These are phyloP conservation scores for Epicampocera succincta DNA, from an alignment of 2,888 invertebrate species.

Conservation along the genomic window DNA sequence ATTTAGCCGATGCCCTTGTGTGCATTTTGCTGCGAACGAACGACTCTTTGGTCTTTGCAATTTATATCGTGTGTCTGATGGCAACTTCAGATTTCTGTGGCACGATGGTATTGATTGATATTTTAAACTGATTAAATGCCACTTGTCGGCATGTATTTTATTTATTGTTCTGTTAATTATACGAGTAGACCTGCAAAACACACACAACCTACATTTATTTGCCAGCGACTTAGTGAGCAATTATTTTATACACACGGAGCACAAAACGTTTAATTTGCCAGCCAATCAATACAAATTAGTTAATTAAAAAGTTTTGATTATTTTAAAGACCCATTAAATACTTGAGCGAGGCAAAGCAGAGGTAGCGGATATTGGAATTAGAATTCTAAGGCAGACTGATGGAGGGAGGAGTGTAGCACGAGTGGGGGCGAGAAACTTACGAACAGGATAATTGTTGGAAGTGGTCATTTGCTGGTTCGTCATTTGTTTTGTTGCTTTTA, in stretches of 20 bases:
- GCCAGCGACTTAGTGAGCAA: constrained; percentile 27
- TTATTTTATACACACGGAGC: constrained; percentile 10
- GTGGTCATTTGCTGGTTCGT: not conserved
- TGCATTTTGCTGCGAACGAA: constrained; percentile 7
- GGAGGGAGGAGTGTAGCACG: not conserved
- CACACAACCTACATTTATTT: not conserved
- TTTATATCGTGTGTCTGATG: constrained; percentile 62
- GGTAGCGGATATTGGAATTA: not conserved
- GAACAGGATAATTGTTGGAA: not conserved
- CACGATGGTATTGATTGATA: constrained; percentile 66
- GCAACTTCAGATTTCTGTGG: constrained; percentile 64
- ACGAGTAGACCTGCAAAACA: constrained; percentile 20
- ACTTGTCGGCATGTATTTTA: constrained; percentile 67
- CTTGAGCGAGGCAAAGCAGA: not conserved
- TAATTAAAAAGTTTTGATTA: constrained; percentile 59
- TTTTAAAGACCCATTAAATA: not conserved
- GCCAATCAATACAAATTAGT: constrained; percentile 68
- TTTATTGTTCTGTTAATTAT: constrained; percentile 62
- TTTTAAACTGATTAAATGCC: constrained; percentile 70
- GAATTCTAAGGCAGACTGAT: constrained; percentile 1
- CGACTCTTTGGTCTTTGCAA: constrained; percentile 39
- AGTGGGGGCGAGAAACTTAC: not conserved
- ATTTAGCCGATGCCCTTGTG: constrained; percentile 18
- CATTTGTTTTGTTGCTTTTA: not conserved
- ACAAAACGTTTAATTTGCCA: constrained; percentile 41